Base-by-base conservation (phyloP, 1,140 invertebrate species). In the Drosophila melanica region DNA sequence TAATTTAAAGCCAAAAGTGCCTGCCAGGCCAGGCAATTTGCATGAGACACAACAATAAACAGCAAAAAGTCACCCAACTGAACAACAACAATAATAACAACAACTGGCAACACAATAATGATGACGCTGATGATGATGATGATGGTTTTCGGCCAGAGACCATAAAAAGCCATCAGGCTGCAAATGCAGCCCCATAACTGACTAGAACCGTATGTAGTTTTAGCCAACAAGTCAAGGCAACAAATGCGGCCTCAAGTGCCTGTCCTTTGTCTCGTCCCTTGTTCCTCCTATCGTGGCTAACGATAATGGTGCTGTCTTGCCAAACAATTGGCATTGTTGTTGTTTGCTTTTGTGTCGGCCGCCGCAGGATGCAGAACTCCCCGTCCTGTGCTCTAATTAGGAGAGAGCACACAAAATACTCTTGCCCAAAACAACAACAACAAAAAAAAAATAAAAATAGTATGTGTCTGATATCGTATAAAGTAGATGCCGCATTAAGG, bases 261-360 rank as follows among this genome's bases (percentile, higher is more conserved):
- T 39, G 58, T 18, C 63, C 42, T 47, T 41, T 60, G 37, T 45
- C 44, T 48, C 41, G 37, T 51, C 48, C 16, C 44, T 11, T 20
- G 30, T 45, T 5, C 44, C 16, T 10, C 1, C 7, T 18, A n/a
- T 44, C 16, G 11, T 47, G 30, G 64, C 65, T 76, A 79, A 86
- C 55, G 62, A 82, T 82, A 86, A 79, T 86, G 82, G 71, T 51
- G 55, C 66, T 80, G 75, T 78, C 82, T 79, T 81, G 78, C 74
- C 75, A 65, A 62, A 86, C 69, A 75, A 87, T 78, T 86, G 81
- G 60, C 71, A 42, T 63, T 67, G 80, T 66, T 78, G 58, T 68
- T 82, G 64, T 37, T 78, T 73, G 33, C 37, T 50, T 48, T 62
- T 58, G 33, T 65, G 35, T 5, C 4, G 41, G 18, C 53, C 45